Evolutionary conservation across 1,140 invertebrate genomes (phyloP).

Genomic region (Musca domestica): DNA sequence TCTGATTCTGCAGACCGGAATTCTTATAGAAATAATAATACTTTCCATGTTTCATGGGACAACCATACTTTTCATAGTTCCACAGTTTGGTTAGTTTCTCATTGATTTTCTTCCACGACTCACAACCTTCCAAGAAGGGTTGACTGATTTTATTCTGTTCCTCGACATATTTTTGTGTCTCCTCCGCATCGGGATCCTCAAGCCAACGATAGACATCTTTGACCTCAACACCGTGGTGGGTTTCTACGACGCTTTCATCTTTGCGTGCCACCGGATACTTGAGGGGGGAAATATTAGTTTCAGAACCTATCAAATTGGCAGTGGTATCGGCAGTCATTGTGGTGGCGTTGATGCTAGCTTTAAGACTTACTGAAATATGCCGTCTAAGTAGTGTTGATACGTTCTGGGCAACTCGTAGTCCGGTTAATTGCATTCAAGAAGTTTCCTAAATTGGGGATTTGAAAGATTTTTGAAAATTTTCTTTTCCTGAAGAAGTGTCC

Average conservation of each 20-base stretch:
- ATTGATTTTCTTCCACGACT: constrained; percentile 71
- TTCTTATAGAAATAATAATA: constrained; percentile 94
- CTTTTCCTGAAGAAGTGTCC: too few species aligned
- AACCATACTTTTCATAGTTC: constrained; percentile 95
- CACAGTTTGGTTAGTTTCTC: constrained; percentile 82
- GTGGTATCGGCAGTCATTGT: too few species aligned
- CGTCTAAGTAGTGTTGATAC: too few species aligned
- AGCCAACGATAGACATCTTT: constrained; percentile 94
- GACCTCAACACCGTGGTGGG: constrained; percentile 80
- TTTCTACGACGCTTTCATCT: constrained; percentile 75
- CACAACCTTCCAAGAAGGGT: constrained; percentile 80
- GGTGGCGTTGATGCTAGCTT: too few species aligned
- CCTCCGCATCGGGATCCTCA: constrained; percentile 90
- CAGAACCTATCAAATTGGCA: too few species aligned
- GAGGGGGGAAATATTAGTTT: background rate
- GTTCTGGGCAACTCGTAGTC: too few species aligned
- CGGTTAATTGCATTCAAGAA: too few species aligned
- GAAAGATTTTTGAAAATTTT: too few species aligned
- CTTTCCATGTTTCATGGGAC: constrained; percentile 77
- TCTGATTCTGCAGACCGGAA: constrained; percentile 95
- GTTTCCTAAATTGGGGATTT: too few species aligned
- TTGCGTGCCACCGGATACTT: constrained; percentile 73
- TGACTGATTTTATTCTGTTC: constrained; percentile 86
- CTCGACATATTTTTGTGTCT: constrained; percentile 90
- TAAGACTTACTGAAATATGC: too few species aligned